Evolutionary conservation across 2,888 invertebrate genomes (phyloP), one percentile per base, ranked within the genome.

Genomic region (Acleris literana): DNA sequence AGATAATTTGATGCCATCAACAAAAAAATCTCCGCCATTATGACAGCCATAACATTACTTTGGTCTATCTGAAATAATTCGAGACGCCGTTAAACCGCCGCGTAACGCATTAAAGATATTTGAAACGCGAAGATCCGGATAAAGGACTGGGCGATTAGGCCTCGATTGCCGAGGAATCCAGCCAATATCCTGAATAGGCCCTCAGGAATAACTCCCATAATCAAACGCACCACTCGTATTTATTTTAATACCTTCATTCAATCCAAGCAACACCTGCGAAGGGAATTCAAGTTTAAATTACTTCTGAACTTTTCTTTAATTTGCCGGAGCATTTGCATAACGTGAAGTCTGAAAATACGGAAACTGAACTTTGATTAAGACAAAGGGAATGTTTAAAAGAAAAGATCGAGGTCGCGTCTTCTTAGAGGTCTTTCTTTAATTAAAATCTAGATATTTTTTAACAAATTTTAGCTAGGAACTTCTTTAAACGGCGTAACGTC

Each of bases 281-380:
- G 72, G 69, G 64, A 69, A 75, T 72, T 74, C 64, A 72, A 80
- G 73, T 82, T 80, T 76, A 74, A 82, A 83, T 80, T 80, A 79
- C 80, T 82, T 82, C 71, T 72, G 70, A 83, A 82, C 79, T 82
- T 82, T 75, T 78, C 78, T 75, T 77, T 79, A 82, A 81, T 84
- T 83, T 82, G 82, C 79, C 79, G 78, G 72, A 72, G 69, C 69
- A 82, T 85, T 84, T 84, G 78, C 84, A 84, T 84, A 84, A 82
- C 81, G 76, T 69, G 63, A 69, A 71, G 71, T 72, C 71, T 65
- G 65, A 63, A 55, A 60, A 64, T 58, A 62, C 62, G 69, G 18
- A 68, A 68, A 70, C 63, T 68, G 68, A 61, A 72, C 74, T 70
- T 63, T 68, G 71, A 70, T 70, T 72, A 70, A 71, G 70, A 65